Evolutionary conservation across 2,797 vertebrate species (phyloP), one percentile per base, ranked within the genome.

Genomic region (Craterocephalus amniculus): DNA sequence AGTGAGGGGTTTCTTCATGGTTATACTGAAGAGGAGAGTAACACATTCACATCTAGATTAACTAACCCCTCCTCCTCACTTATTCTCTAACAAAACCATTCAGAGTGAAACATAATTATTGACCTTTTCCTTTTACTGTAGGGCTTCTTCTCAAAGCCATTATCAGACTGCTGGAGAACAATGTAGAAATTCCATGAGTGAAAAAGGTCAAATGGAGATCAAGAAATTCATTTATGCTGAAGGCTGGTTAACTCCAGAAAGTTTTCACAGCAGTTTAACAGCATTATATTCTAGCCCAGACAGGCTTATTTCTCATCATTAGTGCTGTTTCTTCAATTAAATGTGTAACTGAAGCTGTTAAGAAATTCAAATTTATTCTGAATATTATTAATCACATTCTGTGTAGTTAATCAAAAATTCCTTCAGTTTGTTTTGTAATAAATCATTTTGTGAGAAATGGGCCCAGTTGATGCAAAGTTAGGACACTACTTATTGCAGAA

Each of bases 51-150:
- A 59, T 70, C 55, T 66, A 70, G 52, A 22, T 52, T 22, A 76
- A 54, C 48, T 20, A 66, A 83, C 71, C 49, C 49, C 35, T 65
- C 66, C 60, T 40, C 4, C 16, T 40, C 38, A 65, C 38, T 77
- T 73, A 64, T 55, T 81, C 68, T 58, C 58, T 48, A 65, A 49
- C 2, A 43, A 76, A 82, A 79, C 67, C 49, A 80, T 78, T 70
- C 70, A n/a, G 34, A 58, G 26, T 74, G 29, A 83, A 70, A 79
- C 67, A 76, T 40, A 2, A 69, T 75, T 59, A 73, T 52, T 80
- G 55, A 52, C 74, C 71, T 82, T 83, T 76, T 64, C 55, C 31
- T n/a, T 20, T n/a, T n/a, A n/a, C n/a, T 27, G 40, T 63, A 65
- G 38, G 31, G n/a, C 40, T 22, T 35, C 65, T 61, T 72, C 57